phyloP scores from a whole-genome alignment of 2,888 invertebrate genomes.

The Leucophenga montana region DNA sequence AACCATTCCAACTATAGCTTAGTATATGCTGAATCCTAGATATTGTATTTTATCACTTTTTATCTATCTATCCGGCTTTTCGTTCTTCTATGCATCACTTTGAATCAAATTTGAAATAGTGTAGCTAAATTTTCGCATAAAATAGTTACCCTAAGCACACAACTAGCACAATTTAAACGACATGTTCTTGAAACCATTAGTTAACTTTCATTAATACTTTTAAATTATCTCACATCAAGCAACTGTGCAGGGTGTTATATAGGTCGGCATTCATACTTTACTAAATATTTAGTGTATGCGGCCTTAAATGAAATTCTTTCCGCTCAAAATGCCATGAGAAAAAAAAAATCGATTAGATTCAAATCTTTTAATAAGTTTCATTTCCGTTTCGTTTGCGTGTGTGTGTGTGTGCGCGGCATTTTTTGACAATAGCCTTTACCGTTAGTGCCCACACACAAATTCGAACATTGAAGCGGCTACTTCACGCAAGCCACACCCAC shows the following conservation, averaged over 20 bases:
- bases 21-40: too few relatives aligned
- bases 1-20: too few relatives aligned
- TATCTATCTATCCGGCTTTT: too few relatives aligned
- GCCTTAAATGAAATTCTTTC: neutral
- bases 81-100: too few relatives aligned
- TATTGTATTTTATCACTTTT: too few relatives aligned
- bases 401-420: slow-evolving; percentile 22
- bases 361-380: slow-evolving; percentile 70
- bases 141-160: too few relatives aligned
- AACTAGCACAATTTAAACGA: neutral
- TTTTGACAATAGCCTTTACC: slow-evolving; percentile 16
- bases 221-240: too few relatives aligned
- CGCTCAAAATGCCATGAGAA: slow-evolving; percentile 37
- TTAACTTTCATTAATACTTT: neutral
- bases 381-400: slow-evolving; percentile 57
- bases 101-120: too few relatives aligned
- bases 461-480: neutral
- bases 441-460: slow-evolving; percentile 11
- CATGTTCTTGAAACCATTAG: neutral
- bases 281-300: too few relatives aligned
- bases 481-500: neutral
- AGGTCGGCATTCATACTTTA: too few relatives aligned
- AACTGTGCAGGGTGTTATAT: too few relatives aligned
- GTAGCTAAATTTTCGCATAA: too few relatives aligned
- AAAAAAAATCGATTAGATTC: slow-evolving; percentile 68